phyloP scores from a whole-genome alignment of 2,797 vertebrate species.

The Chloroceryle amazona region DNA sequence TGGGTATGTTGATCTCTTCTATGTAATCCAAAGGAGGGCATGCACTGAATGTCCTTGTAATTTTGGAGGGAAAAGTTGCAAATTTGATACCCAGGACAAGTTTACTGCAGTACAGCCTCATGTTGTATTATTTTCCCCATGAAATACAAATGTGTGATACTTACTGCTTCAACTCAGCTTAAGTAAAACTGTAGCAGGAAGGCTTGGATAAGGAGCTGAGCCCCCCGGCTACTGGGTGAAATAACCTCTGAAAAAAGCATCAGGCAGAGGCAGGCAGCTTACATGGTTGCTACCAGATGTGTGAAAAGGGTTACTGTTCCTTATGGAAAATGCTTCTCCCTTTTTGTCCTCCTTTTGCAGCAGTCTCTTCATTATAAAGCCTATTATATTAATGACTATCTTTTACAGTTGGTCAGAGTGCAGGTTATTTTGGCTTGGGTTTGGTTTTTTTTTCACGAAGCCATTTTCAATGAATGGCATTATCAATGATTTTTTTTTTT shows the following conservation, averaged over 20 bases:
- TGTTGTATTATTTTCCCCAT: neutral
- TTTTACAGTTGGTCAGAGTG: neutral
- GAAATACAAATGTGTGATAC: neutral
- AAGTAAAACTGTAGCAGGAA: neutral
- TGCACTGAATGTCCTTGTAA: rapidly evolving
- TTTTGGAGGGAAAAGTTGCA: neutral
- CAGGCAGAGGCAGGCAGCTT: neutral
- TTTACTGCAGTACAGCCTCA: neutral
- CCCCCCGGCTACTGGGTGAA: neutral
- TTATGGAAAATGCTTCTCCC: neutral
- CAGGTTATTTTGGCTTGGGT: neutral
- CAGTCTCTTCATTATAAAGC: neutral
- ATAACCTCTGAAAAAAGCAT: neutral
- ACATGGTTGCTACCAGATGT: neutral
- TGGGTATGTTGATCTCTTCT: neutral
- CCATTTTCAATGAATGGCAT: neutral
- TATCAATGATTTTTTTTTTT: neutral
- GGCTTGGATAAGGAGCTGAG: neutral
- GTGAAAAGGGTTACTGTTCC: neutral
- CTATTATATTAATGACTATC: neutral
- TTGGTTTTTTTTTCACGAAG: neutral
- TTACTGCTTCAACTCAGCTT: neutral
- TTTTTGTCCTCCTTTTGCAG: neutral
- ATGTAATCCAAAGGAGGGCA: neutral
- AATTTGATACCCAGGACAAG: neutral